Evolutionary conservation across 1,140 invertebrate species (phyloP), one percentile per base, ranked within the genome.

Genomic region (Drosophila prosaltans): DNA sequence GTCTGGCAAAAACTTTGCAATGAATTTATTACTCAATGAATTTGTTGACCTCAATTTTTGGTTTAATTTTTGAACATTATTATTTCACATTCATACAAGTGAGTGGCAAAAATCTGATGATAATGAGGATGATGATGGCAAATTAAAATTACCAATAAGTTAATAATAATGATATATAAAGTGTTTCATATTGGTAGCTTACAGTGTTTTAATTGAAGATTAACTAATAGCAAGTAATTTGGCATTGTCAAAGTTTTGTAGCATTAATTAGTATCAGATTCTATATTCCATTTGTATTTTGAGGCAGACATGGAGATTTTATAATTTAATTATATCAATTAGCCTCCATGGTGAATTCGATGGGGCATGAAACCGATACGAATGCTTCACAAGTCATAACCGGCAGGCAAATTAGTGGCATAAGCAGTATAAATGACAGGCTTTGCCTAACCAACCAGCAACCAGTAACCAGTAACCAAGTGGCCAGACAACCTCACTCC

Each of bases 361-460:
- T 82, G 60, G 66, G 45, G 69, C 79, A 70, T 82, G 66, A 79
- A 85, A 79, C 58, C 36, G 69, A 32, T 60, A 72, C 45, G 32
- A 69, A 64, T 66, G 75, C 63, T 78, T 51, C 65, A 39, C 32
- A 65, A 66, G 63, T 40, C 57, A 61, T 36, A 70, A 36, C 36
- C 55, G 45, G 24, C 59, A 16, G 55, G 59, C 54, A 75, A 77
- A 60, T 55, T 55, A 61, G 21, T 40, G 32, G 6, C 54, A 30
- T 61, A 62, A 57, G 62, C 54, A 58, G 40, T 21, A 26, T 45
- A 30, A 51, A 24, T 54, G 45, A 16, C 26, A 21, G 11, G 26
- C 16, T 32, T 30, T 45, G 30, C 26, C 62, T 64, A 51, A 36
- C 24, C 51, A 30, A 32, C 32, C 28, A 30, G 28, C 51, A 30